These are phyloP conservation scores for Acheta domesticus DNA, from an alignment of 2,888 invertebrate species.

Conservation along the genomic window DNA sequence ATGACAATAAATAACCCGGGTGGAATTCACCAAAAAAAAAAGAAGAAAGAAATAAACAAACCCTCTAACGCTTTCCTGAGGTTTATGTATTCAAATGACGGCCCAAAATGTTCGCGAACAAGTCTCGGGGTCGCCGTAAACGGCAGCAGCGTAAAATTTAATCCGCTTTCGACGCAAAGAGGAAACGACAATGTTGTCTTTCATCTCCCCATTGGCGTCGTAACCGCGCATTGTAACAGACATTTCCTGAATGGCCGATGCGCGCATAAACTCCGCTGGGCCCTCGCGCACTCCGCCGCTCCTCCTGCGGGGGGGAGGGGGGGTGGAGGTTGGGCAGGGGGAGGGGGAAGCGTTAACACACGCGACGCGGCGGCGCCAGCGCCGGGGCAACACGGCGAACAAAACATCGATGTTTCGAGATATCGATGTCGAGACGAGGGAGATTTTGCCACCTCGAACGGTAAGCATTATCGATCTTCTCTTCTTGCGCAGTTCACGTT, in stretches of 20 bases:
- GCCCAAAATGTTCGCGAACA: constrained; percentile 6
- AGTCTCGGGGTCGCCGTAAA: not conserved
- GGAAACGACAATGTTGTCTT: constrained; percentile 18
- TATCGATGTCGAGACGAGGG: too few species aligned
- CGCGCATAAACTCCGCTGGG: not conserved
- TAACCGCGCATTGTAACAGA: constrained; percentile 18
- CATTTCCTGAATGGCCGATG: not conserved
- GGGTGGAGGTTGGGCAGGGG: not conserved
- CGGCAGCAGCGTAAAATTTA: constrained; percentile 1
- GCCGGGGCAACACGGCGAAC: too few species aligned
- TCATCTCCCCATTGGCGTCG: constrained; percentile 18
- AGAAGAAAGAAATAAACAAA: not conserved
- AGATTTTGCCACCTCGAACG: too few species aligned
- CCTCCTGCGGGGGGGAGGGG: not conserved
- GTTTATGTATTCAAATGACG: not conserved
- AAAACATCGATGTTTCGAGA: too few species aligned
- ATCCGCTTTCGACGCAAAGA: constrained; percentile 5
- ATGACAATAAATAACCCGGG: not conserved
- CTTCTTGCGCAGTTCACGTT: too few species aligned
- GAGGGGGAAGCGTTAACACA: too few species aligned
- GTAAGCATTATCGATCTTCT: too few species aligned
- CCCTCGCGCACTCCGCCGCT: not conserved
- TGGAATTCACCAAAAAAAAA: not conserved
- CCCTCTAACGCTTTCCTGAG: not conserved
- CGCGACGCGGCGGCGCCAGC: too few species aligned